Conservation (phyloP, 1,140 invertebrate species). For the Delia radicum region DNA sequence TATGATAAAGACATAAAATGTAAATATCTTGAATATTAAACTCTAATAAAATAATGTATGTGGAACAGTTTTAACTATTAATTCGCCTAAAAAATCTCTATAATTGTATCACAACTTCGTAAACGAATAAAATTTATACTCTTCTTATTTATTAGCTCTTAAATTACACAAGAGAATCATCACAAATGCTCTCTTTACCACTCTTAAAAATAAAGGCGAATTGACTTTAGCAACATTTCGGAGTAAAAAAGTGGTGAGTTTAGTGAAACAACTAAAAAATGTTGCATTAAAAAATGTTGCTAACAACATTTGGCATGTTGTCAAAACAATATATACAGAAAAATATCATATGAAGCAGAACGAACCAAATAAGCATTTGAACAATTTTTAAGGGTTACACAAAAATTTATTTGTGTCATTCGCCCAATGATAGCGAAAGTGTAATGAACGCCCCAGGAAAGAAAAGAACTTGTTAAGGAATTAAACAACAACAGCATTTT, state of each 20-base stretch:
- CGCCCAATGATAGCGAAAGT: slow-evolving; percentile 28
- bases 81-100: neutral
- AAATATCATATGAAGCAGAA: neutral
- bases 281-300: neutral
- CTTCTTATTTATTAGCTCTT: neutral
- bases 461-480: neutral
- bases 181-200: neutral
- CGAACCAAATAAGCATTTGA: neutral
- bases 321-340: neutral
- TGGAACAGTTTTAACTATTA: neutral
- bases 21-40: neutral
- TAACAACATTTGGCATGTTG: neutral
- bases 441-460: neutral
- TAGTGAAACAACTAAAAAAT: neutral
- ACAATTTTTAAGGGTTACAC: slow-evolving; percentile 3
- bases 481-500: neutral
- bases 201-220: too few relatives aligned
- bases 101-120: neutral
- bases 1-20: neutral
- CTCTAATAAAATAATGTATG: neutral
- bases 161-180: neutral
- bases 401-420: slow-evolving; percentile 27
- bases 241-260: neutral
- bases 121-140: too few relatives aligned
- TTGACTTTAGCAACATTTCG: slow-evolving; percentile 16